Evolutionary conservation across 2,797 vertebrate genomes (phyloP).

Genomic region (Micromesistius poutassou): DNA sequence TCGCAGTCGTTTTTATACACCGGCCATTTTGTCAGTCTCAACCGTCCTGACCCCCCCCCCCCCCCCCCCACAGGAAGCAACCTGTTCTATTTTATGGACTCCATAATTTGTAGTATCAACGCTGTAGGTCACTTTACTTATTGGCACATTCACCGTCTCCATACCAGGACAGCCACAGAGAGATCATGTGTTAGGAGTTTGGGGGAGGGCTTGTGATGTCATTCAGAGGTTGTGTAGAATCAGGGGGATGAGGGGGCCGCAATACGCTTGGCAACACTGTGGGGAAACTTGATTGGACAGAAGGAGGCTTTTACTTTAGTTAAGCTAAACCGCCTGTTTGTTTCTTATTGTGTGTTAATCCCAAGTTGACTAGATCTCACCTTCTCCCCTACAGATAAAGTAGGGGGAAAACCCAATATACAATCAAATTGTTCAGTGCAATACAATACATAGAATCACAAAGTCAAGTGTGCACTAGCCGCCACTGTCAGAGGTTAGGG

Average conservation of each 20-base stretch:
- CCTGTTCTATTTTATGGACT: slow-evolving; percentile 37
- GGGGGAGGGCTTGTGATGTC: slow-evolving; percentile 13
- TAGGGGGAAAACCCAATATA: neutral
- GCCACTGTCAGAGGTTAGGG: neutral
- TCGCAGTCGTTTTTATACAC: neutral
- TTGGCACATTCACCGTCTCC: slow-evolving; percentile 58
- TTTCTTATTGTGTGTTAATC: neutral
- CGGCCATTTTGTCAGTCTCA: neutral
- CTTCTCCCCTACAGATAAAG: neutral
- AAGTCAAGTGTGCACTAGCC: neutral
- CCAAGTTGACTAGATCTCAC: neutral
- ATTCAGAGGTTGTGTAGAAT: neutral
- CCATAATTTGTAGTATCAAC: slow-evolving; percentile 63
- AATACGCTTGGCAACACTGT: slow-evolving; percentile 6
- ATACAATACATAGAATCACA: neutral
- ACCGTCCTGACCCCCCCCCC: neutral
- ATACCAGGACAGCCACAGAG: slow-evolving; percentile 6
- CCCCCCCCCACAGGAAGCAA: neutral
- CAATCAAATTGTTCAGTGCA: slow-evolving; percentile 2
- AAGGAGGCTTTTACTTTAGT: slow-evolving; percentile 1
- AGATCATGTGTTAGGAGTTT: neutral
- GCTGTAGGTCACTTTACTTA: slow-evolving; percentile 79
- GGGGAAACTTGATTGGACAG: slow-evolving; percentile 3
- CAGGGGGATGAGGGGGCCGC: neutral
- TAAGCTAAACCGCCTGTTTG: neutral